phyloP scores from a whole-genome alignment of 2,797 vertebrate species.

The Malurus splendens region DNA sequence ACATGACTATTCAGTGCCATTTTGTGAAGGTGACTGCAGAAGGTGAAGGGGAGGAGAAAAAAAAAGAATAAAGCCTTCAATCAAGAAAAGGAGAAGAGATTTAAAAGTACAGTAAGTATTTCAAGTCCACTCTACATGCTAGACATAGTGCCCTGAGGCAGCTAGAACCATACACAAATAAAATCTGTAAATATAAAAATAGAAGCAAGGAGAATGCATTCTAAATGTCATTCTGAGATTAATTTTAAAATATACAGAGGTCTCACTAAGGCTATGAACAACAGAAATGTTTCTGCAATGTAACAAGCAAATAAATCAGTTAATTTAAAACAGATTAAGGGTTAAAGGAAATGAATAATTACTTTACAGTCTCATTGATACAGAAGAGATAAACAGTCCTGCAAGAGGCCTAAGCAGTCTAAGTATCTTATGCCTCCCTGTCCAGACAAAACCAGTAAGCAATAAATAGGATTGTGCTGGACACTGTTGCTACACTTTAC shows the following conservation, averaged over 20 bases:
- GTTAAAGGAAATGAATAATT: background rate
- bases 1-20: background rate
- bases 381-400: background rate
- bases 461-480: background rate
- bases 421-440: background rate
- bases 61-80: background rate
- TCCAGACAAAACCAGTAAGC: background rate
- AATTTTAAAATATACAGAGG: background rate
- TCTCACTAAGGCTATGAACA: background rate
- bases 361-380: background rate
- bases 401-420: background rate
- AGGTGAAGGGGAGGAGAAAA: background rate
- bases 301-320: background rate
- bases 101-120: background rate
- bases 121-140: background rate
- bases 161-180: background rate
- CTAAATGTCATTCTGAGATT: background rate
- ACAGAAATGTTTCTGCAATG: background rate
- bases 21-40: slow-evolving; percentile 34
- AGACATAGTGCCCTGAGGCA: background rate
- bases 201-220: background rate
- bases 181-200: background rate
- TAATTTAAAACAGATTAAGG: background rate
- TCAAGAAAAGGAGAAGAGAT: background rate
- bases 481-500: background rate